phyloP scores from a whole-genome alignment of 2,113 vertebrate species.

The Podarcis raffonei region DNA sequence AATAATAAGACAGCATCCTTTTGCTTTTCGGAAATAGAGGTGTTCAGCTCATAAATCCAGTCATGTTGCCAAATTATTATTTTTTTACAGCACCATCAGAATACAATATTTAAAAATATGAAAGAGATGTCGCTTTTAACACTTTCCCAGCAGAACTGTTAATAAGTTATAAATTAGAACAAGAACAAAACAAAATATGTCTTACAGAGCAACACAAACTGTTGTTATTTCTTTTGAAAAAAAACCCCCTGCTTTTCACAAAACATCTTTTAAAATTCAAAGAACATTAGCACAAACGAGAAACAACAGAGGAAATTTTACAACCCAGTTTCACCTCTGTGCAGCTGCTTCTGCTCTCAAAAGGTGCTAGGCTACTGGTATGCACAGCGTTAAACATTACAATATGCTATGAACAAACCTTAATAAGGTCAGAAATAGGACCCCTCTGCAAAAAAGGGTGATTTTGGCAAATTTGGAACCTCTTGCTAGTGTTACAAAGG shows the following conservation, averaged over 20 bases:
- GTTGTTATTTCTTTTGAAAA: conserved; percentile 25
- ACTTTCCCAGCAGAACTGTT: conserved; percentile 66
- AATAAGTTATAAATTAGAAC: conserved; percentile 76
- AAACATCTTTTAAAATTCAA: conserved; percentile 59
- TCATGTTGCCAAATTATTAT: conserved; percentile 62
- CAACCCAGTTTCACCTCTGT: conserved; percentile 65
- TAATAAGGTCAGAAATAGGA: conserved; percentile 79
- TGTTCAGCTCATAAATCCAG: conserved; percentile 62
- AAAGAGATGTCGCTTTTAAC: conserved; percentile 65
- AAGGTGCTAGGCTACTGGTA: conserved; percentile 60
- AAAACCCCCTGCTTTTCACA: conserved; percentile 58
- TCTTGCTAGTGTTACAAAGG: conserved; percentile 52
- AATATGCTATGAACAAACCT: conserved; percentile 74
- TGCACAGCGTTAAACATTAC: conserved; percentile 65
- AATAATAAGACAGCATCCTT: conserved; percentile 66
- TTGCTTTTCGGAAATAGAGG: conserved; percentile 69
- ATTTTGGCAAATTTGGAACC: conserved; percentile 69
- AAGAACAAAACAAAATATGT: conserved; percentile 63
- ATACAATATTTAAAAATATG: conserved; percentile 70
- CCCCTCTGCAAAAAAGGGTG: conserved; percentile 75
- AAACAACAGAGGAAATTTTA: conserved; percentile 62
- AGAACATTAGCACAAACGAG: conserved; percentile 67
- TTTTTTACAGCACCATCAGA: conserved; percentile 69
- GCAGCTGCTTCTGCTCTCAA: conserved; percentile 60
- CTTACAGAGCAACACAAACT: conserved; percentile 63